Percentiles rank a stretch among this genome's conserved stretches.
phyloP scores from a whole-genome alignment of 1,140 invertebrate genomes.

The Anagrus nilaparvatae region DNA sequence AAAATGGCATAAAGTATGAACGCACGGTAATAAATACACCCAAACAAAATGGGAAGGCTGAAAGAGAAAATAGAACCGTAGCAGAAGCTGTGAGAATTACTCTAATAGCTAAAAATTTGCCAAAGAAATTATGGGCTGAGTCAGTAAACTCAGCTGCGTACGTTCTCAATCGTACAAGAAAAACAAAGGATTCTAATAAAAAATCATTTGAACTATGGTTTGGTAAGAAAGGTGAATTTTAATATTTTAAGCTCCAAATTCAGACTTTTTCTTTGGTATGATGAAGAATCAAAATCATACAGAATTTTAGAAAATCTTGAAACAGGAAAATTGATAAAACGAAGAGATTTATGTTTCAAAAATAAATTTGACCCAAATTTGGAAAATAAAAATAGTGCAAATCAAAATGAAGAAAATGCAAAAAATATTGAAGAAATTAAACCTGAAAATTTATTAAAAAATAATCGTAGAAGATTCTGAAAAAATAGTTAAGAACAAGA shows the following conservation, averaged over 20 bases:
- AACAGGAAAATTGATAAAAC: too few species aligned
- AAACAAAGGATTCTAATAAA: conserved; percentile 8
- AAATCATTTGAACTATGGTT: conserved; percentile 25
- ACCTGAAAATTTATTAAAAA: too few species aligned
- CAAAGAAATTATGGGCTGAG: conserved; percentile 17
- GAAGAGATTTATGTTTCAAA: too few species aligned
- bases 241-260: conserved; percentile 22
- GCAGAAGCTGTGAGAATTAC: conserved; percentile 22
- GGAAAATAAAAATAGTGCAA: too few species aligned
- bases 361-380: too few species aligned
- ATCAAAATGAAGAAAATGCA: too few species aligned
- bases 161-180: conserved; percentile 13
- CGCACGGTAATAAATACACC: conserved; percentile 18
- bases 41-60: conserved; percentile 27
- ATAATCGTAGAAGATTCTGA: too few species aligned
- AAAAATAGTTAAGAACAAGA: too few species aligned
- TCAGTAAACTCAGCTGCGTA: conserved; percentile 15
- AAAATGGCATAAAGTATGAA: conserved; percentile 16
- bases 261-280: too few species aligned
- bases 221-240: conserved; percentile 17
- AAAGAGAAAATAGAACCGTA: conserved; percentile 29
- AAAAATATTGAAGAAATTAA: too few species aligned
- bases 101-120: conserved; percentile 10
- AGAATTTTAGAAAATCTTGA: too few species aligned
- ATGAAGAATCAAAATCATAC: too few species aligned